Conservation (phyloP, 2,888 invertebrate species). For the Mamestra brassicae region DNA sequence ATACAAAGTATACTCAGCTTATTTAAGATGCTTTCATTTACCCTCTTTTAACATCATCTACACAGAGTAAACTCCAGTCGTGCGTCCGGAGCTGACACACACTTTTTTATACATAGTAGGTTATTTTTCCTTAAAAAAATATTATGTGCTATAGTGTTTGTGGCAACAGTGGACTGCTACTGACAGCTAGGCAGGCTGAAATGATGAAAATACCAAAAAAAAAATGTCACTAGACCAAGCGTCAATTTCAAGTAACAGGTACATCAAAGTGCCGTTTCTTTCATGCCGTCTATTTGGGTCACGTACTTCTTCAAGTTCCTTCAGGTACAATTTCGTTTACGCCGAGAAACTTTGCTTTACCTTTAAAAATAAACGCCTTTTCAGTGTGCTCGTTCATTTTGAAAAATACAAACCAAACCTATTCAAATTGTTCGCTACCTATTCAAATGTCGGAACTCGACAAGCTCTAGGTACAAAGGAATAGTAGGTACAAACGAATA, state of each 20-base stretch:
- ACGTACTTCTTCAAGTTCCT: conserved; percentile 31
- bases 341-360: conserved; percentile 4
- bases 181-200: no score
- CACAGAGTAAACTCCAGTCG: no score
- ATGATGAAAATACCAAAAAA: not conserved
- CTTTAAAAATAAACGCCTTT: conserved; percentile 1
- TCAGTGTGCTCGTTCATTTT: not conserved
- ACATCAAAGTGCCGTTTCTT: not conserved
- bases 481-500: not conserved
- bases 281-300: conserved; percentile 17
- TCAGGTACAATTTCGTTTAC: conserved; percentile 28
- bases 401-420: not conserved
- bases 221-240: not conserved
- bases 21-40: no score
- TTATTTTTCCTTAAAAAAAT: no score
- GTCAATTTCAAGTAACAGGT: conserved; percentile 3
- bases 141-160: no score
- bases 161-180: not conserved
- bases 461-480: not conserved
- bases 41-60: no score
- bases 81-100: no score
- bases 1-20: no score
- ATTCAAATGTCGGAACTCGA: not conserved
- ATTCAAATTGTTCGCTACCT: not conserved
- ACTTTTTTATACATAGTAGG: no score